These are phyloP conservation scores for Heterodera carotae DNA, from an alignment of 1,140 invertebrate species.

Conservation along the genomic window DNA sequence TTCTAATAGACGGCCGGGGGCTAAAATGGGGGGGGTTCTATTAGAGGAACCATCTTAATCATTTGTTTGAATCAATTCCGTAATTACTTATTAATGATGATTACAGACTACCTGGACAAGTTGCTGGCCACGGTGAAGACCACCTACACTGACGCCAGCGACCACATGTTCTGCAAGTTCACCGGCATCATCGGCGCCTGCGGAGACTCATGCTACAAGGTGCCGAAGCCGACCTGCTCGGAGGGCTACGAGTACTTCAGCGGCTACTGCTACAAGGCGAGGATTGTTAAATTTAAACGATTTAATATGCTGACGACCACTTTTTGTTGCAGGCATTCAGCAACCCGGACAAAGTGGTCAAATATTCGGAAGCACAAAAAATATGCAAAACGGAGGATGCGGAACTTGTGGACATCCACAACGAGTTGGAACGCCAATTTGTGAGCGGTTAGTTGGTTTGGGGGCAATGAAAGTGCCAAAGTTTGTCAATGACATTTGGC, in stretches of 20 bases:
- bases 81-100: not conserved
- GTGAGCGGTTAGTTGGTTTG: not conserved
- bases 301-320: too few relatives aligned
- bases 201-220: not conserved
- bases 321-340: not conserved
- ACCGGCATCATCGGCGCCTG: not conserved
- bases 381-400: not conserved
- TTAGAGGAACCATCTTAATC: too few relatives aligned
- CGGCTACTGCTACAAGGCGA: not conserved
- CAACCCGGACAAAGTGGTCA: not conserved
- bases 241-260: not conserved
- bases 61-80: not conserved
- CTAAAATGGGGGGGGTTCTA: too few relatives aligned
- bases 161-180: not conserved
- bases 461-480: not conserved
- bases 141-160: not conserved
- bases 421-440: not conserved
- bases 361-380: not conserved
- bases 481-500: not conserved
- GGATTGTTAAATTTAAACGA: too few relatives aligned
- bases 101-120: not conserved
- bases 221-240: not conserved
- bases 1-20: too few relatives aligned
- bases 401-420: not conserved
- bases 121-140: not conserved